phyloP scores from a whole-genome alignment of 2,888 invertebrate species.

The Ichneumoninae sp. region DNA sequence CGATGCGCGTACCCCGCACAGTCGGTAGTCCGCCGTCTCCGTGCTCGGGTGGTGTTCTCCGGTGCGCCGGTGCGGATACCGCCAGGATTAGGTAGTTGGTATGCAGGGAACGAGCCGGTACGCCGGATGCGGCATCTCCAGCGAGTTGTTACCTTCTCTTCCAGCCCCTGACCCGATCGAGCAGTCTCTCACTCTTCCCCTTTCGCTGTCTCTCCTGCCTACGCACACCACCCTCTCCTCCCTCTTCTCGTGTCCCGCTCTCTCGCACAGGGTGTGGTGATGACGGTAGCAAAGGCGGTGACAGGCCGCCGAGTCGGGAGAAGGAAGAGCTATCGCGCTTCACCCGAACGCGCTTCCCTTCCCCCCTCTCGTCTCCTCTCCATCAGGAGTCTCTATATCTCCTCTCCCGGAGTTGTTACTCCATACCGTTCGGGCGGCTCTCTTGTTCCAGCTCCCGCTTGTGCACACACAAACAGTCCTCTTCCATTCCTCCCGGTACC shows the following conservation, averaged over 20 bases:
- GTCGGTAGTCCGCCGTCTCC: slow-evolving; percentile 16
- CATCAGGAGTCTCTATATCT: slow-evolving; percentile 56
- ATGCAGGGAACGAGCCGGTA: slow-evolving; percentile 78
- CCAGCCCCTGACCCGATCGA: slow-evolving; percentile 62
- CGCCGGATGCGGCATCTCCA: slow-evolving; percentile 82
- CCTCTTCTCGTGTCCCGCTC: slow-evolving; percentile 45
- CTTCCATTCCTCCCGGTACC: background rate
- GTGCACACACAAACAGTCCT: slow-evolving; percentile 22
- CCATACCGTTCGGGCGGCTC: slow-evolving; percentile 22
- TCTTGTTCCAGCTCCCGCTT: slow-evolving; percentile 28
- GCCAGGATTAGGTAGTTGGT: slow-evolving; percentile 80
- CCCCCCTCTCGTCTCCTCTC: slow-evolving; percentile 58
- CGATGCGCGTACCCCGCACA: slow-evolving; percentile 39
- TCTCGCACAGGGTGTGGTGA: slow-evolving; percentile 58
- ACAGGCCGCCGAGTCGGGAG: slow-evolving; percentile 62
- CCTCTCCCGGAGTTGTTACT: slow-evolving; percentile 25
- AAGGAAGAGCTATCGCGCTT: slow-evolving; percentile 50
- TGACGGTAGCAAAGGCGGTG: slow-evolving; percentile 64
- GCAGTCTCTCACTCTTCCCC: slow-evolving; percentile 47
- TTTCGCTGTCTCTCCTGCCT: slow-evolving; percentile 25
- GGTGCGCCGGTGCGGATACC: slow-evolving; percentile 74
- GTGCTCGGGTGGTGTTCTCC: slow-evolving; percentile 44
- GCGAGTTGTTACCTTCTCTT: slow-evolving; percentile 79
- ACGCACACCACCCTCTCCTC: slow-evolving; percentile 26
- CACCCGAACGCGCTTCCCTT: slow-evolving; percentile 29